Percentiles rank a stretch among this genome's conserved stretches.
Evolutionary conservation across 2,888 invertebrate species (phyloP).

Genomic region (Nephrotoma guestfalica): DNA sequence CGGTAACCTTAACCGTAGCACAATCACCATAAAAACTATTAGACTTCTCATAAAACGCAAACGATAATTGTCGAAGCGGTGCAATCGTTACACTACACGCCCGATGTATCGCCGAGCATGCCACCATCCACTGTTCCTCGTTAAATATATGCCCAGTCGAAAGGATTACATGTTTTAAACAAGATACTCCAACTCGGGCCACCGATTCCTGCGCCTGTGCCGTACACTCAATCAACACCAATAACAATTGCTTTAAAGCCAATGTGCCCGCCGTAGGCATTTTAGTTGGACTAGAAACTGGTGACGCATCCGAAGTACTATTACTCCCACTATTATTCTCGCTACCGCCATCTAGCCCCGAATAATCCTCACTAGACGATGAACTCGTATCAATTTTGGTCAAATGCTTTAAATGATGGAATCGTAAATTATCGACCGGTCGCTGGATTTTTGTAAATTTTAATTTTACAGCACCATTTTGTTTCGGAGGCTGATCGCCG

Average conservation of each 20-base stretch:
- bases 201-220: slow-evolving; percentile 82
- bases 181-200: slow-evolving; percentile 82
- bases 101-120: slow-evolving; percentile 65
- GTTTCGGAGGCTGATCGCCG: neutral
- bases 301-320: slow-evolving; percentile 16
- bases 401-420: slow-evolving; percentile 21
- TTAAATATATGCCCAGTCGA: slow-evolving; percentile 71
- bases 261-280: slow-evolving; percentile 52
- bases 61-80: slow-evolving; percentile 73
- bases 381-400: slow-evolving; percentile 13
- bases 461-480: slow-evolving; percentile 8
- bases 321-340: neutral
- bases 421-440: slow-evolving; percentile 28
- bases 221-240: slow-evolving; percentile 80
- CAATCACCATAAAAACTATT: slow-evolving; percentile 90
- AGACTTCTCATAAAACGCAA: slow-evolving; percentile 81
- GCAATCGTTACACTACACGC: slow-evolving; percentile 78
- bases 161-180: slow-evolving; percentile 71
- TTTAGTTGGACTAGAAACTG: slow-evolving; percentile 20
- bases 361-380: slow-evolving; percentile 28
- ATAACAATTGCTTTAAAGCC: slow-evolving; percentile 70
- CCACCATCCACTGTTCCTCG: slow-evolving; percentile 73
- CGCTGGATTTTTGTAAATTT: slow-evolving; percentile 25
- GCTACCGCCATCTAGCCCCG: slow-evolving; percentile 28
- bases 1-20: slow-evolving; percentile 87